Conservation (phyloP, 2,113 vertebrate species). For the Epinephelus moara region DNA sequence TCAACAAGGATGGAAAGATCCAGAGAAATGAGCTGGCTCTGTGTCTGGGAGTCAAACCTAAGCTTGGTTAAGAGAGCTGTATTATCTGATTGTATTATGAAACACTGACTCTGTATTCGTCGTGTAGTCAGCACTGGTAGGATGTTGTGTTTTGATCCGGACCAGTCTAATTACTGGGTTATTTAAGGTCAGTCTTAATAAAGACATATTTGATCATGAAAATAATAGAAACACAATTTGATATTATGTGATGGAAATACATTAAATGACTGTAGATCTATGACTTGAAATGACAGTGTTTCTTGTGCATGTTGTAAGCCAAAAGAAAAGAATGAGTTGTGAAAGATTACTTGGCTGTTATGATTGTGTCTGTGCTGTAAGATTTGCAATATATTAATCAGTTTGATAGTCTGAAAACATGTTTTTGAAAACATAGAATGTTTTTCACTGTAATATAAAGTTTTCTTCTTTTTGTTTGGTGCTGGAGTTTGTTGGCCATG, state of each 20-base stretch:
- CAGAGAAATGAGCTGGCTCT: constrained; percentile 95
- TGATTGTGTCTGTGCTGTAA: not conserved
- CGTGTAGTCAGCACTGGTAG: not conserved
- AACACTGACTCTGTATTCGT: constrained; percentile 2
- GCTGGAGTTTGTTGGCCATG: not conserved
- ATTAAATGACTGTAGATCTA: not conserved
- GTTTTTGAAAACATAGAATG: constrained; percentile 5
- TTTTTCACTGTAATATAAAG: not conserved
- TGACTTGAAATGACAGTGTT: not conserved
- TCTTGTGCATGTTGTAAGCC: constrained; percentile 35
- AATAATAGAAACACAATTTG: not conserved
- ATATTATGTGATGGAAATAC: not conserved
- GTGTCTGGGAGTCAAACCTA: constrained; percentile 92
- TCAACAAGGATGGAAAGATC: constrained; percentile 97
- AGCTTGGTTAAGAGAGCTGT: not conserved
- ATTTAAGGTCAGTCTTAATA: constrained; percentile 7
- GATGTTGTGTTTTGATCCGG: constrained; percentile 20
- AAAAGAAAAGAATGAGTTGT: constrained; percentile 11
- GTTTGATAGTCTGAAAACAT: not conserved
- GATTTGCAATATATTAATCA: constrained; percentile 1
- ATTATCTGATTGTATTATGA: not conserved
- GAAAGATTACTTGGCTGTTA: constrained; percentile 18
- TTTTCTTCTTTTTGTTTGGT: not conserved
- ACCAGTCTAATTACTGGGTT: constrained; percentile 4
- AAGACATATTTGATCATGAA: constrained; percentile 2